These are phyloP conservation scores for Mormyrops attenuatus DNA, from an alignment of 2,797 vertebrate genomes.

Conservation along the genomic window DNA sequence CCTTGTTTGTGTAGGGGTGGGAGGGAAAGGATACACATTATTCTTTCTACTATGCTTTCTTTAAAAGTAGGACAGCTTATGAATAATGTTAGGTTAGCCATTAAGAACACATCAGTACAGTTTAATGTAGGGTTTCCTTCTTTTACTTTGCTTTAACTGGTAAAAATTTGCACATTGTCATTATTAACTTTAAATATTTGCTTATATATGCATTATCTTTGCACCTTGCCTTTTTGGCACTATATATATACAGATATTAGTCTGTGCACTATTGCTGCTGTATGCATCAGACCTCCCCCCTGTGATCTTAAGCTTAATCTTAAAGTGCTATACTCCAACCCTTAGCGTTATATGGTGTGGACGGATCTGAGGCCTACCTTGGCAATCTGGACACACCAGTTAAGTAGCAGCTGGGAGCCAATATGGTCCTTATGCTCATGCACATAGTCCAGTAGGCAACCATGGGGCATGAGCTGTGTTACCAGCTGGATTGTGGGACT, in stretches of 20 bases:
- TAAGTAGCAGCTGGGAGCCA: conserved; percentile 91
- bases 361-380: conserved; percentile 70
- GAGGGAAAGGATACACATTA: not conserved
- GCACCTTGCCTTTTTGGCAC: not conserved
- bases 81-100: not conserved
- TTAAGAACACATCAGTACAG: not conserved
- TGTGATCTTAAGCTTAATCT: not conserved
- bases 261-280: not conserved
- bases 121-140: not conserved
- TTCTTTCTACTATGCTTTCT: not conserved
- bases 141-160: not conserved
- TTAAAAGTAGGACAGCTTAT: not conserved
- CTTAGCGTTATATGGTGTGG: not conserved
- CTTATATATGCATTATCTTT: not conserved
- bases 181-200: not conserved
- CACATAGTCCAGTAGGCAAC: conserved; percentile 90
- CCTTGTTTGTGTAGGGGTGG: not conserved
- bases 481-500: conserved; percentile 96
- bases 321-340: not conserved
- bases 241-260: too few relatives aligned
- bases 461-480: conserved; percentile 95
- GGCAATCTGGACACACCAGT: conserved; percentile 98
- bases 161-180: not conserved
- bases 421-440: conserved; percentile 97
- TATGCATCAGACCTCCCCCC: not conserved